Conservation (phyloP, 2,797 vertebrate genomes). For the Neosilurus mollespiculum region DNA sequence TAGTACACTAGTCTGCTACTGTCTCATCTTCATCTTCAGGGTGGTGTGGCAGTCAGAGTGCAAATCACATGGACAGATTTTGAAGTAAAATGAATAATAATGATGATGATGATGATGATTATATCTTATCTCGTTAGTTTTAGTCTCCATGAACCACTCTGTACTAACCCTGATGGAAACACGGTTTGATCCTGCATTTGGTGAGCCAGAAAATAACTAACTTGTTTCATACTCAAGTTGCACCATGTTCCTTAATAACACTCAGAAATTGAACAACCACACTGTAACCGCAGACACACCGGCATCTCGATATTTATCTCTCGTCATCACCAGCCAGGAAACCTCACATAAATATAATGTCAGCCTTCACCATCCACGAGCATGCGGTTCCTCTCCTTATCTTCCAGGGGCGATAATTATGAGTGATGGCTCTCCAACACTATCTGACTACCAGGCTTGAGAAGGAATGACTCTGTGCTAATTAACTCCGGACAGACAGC, state of each 20-base stretch:
- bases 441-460: not conserved
- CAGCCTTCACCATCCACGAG: not conserved
- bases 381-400: slow-evolving; percentile 6
- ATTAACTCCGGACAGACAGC: not conserved
- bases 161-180: no score
- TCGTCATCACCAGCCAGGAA: not conserved
- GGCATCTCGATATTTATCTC: not conserved
- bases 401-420: slow-evolving; percentile 23
- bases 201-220: not conserved
- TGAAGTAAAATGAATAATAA: no score
- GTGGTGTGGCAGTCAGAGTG: no score
- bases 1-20: no score
- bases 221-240: not conserved
- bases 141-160: no score
- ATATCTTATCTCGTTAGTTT: no score
- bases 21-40: no score
- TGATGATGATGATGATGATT: no score
- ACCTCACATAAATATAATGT: not conserved
- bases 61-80: no score
- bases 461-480: slow-evolving; percentile 14
- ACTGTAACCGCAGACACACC: not conserved
- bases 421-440: slow-evolving; percentile 7
- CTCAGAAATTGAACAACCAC: not conserved
- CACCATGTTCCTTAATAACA: not conserved
- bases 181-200: not conserved